Conservation (phyloP, 2,888 invertebrate genomes). For the Teleiodes luculella region DNA sequence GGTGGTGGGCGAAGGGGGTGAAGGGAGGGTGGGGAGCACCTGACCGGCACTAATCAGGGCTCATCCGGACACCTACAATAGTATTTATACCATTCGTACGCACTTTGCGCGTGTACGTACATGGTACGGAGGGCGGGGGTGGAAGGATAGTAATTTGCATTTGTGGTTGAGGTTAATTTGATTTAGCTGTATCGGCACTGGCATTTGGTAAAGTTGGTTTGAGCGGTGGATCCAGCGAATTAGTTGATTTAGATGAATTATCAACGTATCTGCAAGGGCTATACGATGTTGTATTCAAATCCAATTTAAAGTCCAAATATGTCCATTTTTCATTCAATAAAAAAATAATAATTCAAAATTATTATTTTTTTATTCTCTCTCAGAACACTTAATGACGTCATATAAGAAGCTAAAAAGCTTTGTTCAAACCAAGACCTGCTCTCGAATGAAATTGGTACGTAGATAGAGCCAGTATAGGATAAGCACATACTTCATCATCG, state of each 20-base stretch:
- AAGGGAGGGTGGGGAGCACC: constrained; percentile 64
- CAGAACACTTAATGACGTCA: too few species aligned
- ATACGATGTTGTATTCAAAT: too few species aligned
- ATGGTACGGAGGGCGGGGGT: constrained; percentile 11
- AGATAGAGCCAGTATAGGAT: too few species aligned
- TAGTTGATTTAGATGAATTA: neutral
- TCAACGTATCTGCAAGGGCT: neutral
- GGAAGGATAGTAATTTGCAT: constrained; percentile 14
- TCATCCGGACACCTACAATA: constrained; percentile 76
- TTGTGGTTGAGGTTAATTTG: constrained; percentile 10
- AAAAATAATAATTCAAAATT: too few species aligned
- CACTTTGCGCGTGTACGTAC: constrained; percentile 39
- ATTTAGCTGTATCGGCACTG: neutral
- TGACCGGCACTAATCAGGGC: constrained; percentile 78
- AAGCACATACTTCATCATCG: too few species aligned
- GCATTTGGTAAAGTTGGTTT: neutral
- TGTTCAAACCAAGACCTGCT: too few species aligned
- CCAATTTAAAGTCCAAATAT: too few species aligned
- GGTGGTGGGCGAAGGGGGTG: constrained; percentile 41
- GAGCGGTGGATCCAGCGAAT: neutral
- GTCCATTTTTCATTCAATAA: too few species aligned
- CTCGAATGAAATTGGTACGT: too few species aligned
- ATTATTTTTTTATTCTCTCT: too few species aligned
- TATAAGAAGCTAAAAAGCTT: too few species aligned
- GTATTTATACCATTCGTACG: constrained; percentile 51